These are phyloP conservation scores for Drosophila ficusphila DNA, from an alignment of 1,140 invertebrate species.

Conservation along the genomic window DNA sequence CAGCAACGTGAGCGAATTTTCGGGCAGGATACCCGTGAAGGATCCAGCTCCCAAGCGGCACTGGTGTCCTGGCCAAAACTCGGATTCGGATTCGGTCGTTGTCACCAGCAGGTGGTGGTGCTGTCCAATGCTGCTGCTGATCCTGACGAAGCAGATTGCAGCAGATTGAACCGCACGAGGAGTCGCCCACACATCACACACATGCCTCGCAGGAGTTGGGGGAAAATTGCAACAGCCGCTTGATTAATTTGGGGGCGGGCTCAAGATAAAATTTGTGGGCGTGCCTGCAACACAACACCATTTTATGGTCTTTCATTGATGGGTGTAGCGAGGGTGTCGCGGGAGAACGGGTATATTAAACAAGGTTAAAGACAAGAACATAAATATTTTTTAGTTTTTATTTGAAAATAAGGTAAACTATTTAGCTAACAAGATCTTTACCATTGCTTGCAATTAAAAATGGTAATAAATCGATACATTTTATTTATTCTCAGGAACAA, in stretches of 20 bases:
- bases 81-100: constrained; percentile 15
- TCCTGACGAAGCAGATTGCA: constrained; percentile 48
- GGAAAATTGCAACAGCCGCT: constrained; percentile 74
- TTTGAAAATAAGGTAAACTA: too few species aligned
- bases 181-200: constrained; percentile 1
- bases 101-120: constrained; percentile 51
- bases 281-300: constrained; percentile 63
- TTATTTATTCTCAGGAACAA: too few species aligned
- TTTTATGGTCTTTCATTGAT: constrained; percentile 37
- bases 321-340: constrained; percentile 4
- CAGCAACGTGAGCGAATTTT: constrained; percentile 6
- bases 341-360: not conserved
- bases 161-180: constrained; percentile 12
- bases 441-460: too few species aligned
- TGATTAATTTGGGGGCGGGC: constrained; percentile 76
- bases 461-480: too few species aligned
- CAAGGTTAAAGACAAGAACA: not conserved
- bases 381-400: too few species aligned
- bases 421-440: too few species aligned
- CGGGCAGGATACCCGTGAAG: constrained; percentile 24
- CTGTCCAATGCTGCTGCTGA: constrained; percentile 38
- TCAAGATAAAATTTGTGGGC: constrained; percentile 70
- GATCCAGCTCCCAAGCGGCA: not conserved
- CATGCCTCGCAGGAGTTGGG: not conserved
- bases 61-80: constrained; percentile 9